Evolutionary conservation across 2,797 vertebrate species (phyloP).

Genomic region (Danio choprae): DNA sequence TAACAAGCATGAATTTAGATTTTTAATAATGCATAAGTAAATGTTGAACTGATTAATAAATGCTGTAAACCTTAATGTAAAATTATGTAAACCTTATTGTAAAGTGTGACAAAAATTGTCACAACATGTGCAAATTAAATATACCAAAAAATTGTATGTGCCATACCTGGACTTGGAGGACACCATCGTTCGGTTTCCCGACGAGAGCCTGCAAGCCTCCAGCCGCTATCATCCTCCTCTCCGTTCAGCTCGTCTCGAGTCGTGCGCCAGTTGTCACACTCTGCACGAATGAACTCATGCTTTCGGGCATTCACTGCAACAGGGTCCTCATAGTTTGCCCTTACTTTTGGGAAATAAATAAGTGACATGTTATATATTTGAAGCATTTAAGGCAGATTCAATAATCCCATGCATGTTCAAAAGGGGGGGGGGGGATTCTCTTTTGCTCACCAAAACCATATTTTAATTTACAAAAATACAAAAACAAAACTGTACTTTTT

Average conservation of each 20-base stretch:
- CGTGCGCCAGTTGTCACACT: constrained; percentile 96
- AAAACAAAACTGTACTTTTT: too few species aligned
- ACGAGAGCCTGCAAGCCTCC: constrained; percentile 86
- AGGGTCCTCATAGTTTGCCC: constrained; percentile 92
- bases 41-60: too few species aligned
- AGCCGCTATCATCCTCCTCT: constrained; percentile 91
- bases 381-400: neutral
- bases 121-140: neutral
- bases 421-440: neutral
- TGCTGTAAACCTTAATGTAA: too few species aligned
- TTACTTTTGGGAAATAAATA: constrained; percentile 74
- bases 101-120: too few species aligned
- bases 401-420: neutral
- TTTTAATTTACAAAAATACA: neutral
- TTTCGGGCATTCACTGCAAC: constrained; percentile 84
- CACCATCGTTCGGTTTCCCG: constrained; percentile 92
- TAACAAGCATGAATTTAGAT: too few species aligned
- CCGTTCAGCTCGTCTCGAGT: constrained; percentile 95
- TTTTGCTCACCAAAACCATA: too few species aligned
- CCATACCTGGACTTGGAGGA: constrained; percentile 90
- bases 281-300: constrained; percentile 94
- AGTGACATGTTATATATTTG: neutral
- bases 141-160: neutral
- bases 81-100: too few species aligned
- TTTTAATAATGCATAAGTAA: too few species aligned